Base-by-base conservation (phyloP, 2,888 invertebrate species). In the Lithophane socia region DNA sequence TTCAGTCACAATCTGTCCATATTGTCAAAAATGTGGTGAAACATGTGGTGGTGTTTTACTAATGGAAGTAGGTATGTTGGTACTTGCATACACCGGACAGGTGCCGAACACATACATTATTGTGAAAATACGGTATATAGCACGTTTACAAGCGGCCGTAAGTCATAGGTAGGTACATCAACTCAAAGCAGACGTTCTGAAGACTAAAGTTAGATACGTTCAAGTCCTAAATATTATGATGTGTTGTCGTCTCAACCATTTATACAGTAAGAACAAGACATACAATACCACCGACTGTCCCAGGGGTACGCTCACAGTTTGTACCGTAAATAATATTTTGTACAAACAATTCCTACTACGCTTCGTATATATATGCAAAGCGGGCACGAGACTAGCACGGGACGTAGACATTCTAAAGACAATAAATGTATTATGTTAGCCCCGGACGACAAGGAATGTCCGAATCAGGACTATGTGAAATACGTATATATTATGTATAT, bases 281-380 rank as follows among this genome's bases (percentile, higher is more conserved):
- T 29, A 64, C 56, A 37, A 37, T 37, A 64, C 71, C 18, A n/a
- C 1, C 49, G 1, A 49, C 63, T 64, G 64, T 52, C 44, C 10
- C 49, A 52, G 64, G 42, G 42, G 12, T 65, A 49, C 49, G n/a
- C 37, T 56, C 37, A 13, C 24, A 29, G 78, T 56, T 79, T 52
- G 79, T 47, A 44, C 29, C 49, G 9, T 12, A 9, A 56, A 49
- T 79, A 61, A 80, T 63, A 80, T 80, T 80, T 80, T 63, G 44
- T 16, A 21, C 66, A 80, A 80, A 79, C 80, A 79, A 18, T 47
- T 52, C 24, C 49, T 56, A 67, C 37, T 9, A 24, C 61, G 47
- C 56, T 73, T 49, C n/a, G 42, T 67, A 67, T 49, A 61, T 73
- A 56, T 73, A 56, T 79, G 37, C 44, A 73, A 79, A 80, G 42